A percentile compares a stretch with the other conserved stretches of the same genome.
Evolutionary conservation across 2,888 invertebrate genomes (phyloP).

Genomic region (Xanthia icteritia): DNA sequence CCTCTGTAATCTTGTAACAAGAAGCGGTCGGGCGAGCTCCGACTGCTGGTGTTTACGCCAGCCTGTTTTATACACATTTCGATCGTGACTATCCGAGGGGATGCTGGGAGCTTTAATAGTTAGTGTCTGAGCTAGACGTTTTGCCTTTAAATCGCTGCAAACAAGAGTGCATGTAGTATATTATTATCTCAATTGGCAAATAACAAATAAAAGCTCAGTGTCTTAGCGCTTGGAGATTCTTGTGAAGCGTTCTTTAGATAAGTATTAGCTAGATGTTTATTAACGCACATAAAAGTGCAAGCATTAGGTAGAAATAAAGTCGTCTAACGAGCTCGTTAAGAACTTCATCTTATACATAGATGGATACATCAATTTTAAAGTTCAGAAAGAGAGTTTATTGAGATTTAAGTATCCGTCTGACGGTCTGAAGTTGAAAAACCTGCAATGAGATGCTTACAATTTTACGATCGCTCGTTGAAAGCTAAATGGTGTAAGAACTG

Average conservation of each 20-base stretch:
- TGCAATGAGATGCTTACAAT: background rate
- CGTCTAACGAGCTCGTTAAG: background rate
- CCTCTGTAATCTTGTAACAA: slow-evolving; percentile 67
- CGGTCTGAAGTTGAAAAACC: background rate
- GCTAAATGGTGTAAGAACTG: slow-evolving; percentile 39
- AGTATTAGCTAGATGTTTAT: background rate
- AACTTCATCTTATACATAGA: background rate
- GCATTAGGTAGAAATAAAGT: background rate
- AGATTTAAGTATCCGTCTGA: background rate
- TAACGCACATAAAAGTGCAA: background rate
- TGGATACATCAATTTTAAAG: background rate
- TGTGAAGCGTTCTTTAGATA: background rate
- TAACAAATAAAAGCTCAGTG: slow-evolving; percentile 44
- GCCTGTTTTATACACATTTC: slow-evolving; percentile 62
- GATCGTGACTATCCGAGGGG: slow-evolving; percentile 60
- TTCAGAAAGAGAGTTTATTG: background rate
- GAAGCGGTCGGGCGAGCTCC: slow-evolving; percentile 61
- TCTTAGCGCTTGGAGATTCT: slow-evolving; percentile 6
- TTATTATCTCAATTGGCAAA: slow-evolving; percentile 50
- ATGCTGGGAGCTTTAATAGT: slow-evolving; percentile 54
- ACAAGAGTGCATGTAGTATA: slow-evolving; percentile 36
- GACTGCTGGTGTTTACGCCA: slow-evolving; percentile 61
- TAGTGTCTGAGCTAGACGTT: slow-evolving; percentile 32
- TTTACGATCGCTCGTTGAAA: slow-evolving; percentile 34
- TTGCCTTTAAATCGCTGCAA: slow-evolving; percentile 47